phyloP scores from a whole-genome alignment of 2,797 vertebrate genomes.

The Melanotaenia maccullochi region DNA sequence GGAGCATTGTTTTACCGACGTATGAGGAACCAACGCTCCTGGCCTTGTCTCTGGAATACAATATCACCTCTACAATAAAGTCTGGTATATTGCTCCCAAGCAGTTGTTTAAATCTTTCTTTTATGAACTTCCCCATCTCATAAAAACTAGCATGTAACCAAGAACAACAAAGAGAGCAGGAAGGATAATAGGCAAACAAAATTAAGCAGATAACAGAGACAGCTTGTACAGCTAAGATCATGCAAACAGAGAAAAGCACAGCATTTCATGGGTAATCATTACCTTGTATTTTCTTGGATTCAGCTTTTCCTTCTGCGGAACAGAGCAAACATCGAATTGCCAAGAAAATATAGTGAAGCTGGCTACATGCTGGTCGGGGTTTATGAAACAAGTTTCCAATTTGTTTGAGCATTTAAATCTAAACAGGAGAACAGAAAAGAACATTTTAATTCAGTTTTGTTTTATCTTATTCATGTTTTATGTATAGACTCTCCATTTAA shows the following conservation, averaged over 20 bases:
- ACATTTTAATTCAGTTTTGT: neutral
- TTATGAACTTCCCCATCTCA: neutral
- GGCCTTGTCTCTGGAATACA: neutral
- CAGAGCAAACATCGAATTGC: neutral
- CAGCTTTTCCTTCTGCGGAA: neutral
- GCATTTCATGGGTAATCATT: neutral
- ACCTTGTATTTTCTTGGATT: neutral
- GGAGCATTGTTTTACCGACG: constrained; percentile 9
- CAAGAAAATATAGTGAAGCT: neutral
- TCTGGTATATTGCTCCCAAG: neutral
- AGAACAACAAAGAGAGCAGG: neutral
- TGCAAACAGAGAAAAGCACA: neutral
- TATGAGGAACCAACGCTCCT: neutral
- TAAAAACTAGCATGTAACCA: neutral
- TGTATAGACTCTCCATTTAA: neutral
- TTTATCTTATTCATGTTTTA: neutral
- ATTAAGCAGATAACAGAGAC: neutral
- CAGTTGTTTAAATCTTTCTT: neutral
- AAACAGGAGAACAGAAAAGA: neutral
- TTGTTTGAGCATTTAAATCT: neutral
- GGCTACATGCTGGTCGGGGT: neutral
- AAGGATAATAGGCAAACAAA: neutral
- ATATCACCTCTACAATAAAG: neutral
- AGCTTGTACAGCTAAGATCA: neutral
- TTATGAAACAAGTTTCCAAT: neutral